Conservation (phyloP, 2,113 vertebrate species). For the Leptobrachium leishanense region DNA sequence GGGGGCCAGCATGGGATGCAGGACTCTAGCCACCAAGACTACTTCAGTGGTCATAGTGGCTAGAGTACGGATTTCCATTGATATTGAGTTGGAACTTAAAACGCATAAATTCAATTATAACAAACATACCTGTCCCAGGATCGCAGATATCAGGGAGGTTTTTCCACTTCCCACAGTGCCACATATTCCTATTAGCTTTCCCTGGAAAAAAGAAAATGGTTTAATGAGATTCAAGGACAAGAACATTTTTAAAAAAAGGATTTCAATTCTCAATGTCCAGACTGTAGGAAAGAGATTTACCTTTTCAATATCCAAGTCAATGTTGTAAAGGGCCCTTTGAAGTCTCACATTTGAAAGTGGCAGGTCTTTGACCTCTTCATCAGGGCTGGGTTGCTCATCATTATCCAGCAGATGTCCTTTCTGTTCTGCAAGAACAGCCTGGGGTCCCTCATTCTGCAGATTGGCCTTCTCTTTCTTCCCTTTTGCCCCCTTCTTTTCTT, state of each 20-base stretch:
- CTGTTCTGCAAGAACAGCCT: slow-evolving; percentile 76
- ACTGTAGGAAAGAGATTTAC: slow-evolving; percentile 53
- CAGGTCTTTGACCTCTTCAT: slow-evolving; percentile 72
- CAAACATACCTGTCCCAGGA: slow-evolving; percentile 85
- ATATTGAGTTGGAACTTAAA: too few relatives aligned
- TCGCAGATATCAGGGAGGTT: slow-evolving; percentile 86
- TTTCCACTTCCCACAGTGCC: slow-evolving; percentile 92
- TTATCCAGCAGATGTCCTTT: slow-evolving; percentile 80
- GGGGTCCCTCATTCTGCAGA: slow-evolving; percentile 64
- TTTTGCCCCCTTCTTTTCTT: slow-evolving; percentile 68
- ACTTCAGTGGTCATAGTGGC: too few relatives aligned
- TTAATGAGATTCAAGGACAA: not conserved
- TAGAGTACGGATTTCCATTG: too few relatives aligned
- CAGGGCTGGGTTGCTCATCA: slow-evolving; percentile 70
- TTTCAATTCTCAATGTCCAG: not conserved
- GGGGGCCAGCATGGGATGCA: too few relatives aligned
- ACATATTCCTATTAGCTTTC: slow-evolving; percentile 87
- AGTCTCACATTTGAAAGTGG: slow-evolving; percentile 70
- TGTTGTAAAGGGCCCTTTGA: slow-evolving; percentile 82
- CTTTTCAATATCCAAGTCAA: slow-evolving; percentile 78
- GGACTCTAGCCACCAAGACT: too few relatives aligned
- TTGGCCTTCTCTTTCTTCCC: slow-evolving; percentile 71
- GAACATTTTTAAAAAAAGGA: not conserved
- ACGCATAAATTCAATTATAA: too few relatives aligned
- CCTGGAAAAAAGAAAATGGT: slow-evolving; percentile 61